phyloP scores from a whole-genome alignment of 1,140 invertebrate genomes.

The Pygmarrhopalites habei region DNA sequence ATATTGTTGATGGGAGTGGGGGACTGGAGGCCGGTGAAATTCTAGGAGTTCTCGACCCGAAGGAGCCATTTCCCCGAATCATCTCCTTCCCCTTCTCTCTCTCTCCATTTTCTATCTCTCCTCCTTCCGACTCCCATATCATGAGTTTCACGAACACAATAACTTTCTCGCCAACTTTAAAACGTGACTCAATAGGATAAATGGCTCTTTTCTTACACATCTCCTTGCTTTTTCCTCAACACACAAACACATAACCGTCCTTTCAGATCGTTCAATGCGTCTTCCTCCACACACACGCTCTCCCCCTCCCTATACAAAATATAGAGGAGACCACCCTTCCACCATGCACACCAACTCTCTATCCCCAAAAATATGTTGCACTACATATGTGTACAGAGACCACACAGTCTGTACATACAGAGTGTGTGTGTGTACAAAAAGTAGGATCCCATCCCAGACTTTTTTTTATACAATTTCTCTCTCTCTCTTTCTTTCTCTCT shows the following conservation, averaged over 20 bases:
- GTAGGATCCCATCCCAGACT: too few relatives aligned
- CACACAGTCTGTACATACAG: too few relatives aligned
- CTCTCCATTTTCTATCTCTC: neutral
- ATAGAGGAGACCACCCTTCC: too few relatives aligned
- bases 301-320: too few relatives aligned
- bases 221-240: neutral
- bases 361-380: too few relatives aligned
- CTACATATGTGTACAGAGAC: too few relatives aligned
- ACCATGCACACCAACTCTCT: too few relatives aligned
- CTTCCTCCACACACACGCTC: neutral
- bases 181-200: slow-evolving; percentile 37
- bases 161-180: slow-evolving; percentile 28
- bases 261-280: too few relatives aligned
- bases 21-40: slow-evolving; percentile 14
- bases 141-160: slow-evolving; percentile 12
- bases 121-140: slow-evolving; percentile 1
- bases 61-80: slow-evolving; percentile 31
- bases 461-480: too few relatives aligned
- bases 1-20: neutral
- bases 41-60: slow-evolving; percentile 19
- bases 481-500: too few relatives aligned
- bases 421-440: too few relatives aligned
- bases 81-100: slow-evolving; percentile 14
- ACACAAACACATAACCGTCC: slow-evolving; percentile 4
- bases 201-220: slow-evolving; percentile 21